These are phyloP conservation scores for Meandrina meandrites DNA, from an alignment of 92 coral and sea anemone species.

Conservation along the genomic window DNA sequence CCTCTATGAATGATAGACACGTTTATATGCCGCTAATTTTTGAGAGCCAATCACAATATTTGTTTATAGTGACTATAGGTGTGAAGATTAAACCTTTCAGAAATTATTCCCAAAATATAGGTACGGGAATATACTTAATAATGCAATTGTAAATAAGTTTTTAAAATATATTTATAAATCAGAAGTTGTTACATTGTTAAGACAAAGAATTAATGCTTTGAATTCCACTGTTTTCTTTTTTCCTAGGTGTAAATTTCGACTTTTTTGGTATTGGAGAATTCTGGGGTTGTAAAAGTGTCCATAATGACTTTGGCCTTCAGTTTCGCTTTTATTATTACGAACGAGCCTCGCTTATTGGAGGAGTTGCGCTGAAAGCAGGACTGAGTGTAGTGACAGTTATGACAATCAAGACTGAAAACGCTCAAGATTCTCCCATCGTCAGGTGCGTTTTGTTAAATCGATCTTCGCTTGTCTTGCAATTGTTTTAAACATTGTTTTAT, in stretches of 20 bases:
- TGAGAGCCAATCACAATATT: too few relatives aligned
- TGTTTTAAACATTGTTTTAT: too few relatives aligned
- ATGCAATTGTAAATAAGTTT: too few relatives aligned
- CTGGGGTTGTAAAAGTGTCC: constrained; percentile 71
- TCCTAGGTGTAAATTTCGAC: constrained; percentile 57
- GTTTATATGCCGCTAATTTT: too few relatives aligned
- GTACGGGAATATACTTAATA: too few relatives aligned
- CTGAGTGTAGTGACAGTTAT: constrained; percentile 51
- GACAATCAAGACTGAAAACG: constrained; percentile 24
- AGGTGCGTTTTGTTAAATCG: constrained; percentile 31
- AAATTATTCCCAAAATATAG: too few relatives aligned
- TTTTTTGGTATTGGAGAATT: constrained; percentile 78
- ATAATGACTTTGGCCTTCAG: constrained; percentile 68
- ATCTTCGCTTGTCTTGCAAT: not conserved
- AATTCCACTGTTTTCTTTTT: too few relatives aligned
- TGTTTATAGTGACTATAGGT: not conserved
- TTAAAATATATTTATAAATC: too few relatives aligned
- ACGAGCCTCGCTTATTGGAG: constrained; percentile 70
- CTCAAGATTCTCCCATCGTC: constrained; percentile 43
- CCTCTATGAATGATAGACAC: too few relatives aligned
- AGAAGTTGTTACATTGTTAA: too few relatives aligned
- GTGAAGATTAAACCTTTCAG: too few relatives aligned
- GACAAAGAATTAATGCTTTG: too few relatives aligned
- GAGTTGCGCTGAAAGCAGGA: constrained; percentile 59
- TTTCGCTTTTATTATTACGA: constrained; percentile 58